These are phyloP conservation scores for Agrochola litura DNA, from an alignment of 2,888 invertebrate genomes.

Conservation along the genomic window DNA sequence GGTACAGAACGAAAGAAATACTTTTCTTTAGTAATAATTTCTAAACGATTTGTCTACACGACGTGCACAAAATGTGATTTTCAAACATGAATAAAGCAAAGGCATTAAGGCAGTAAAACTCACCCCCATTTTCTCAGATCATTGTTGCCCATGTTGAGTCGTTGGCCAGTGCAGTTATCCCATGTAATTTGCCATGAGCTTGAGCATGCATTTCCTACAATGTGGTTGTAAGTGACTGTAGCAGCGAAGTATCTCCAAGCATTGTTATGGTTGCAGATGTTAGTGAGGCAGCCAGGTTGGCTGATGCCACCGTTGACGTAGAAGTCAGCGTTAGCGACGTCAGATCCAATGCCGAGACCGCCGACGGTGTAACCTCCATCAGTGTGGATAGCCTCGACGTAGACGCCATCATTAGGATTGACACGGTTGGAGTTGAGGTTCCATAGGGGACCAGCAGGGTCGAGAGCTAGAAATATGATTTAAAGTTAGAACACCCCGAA, in stretches of 20 bases:
- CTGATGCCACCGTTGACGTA: conserved; percentile 90
- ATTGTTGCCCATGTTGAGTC: conserved; percentile 77
- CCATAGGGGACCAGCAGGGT: conserved; percentile 83
- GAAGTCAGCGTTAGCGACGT: conserved; percentile 90
- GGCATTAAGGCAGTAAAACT: neutral
- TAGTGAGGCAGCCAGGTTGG: conserved; percentile 80
- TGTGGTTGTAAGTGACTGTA: conserved; percentile 77
- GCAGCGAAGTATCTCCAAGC: conserved; percentile 81
- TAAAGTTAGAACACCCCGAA: neutral
- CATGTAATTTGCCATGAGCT: conserved; percentile 72
- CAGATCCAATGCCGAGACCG: conserved; percentile 84
- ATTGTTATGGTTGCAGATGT: conserved; percentile 80
- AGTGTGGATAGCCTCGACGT: conserved; percentile 85
- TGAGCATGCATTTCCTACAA: conserved; percentile 75
- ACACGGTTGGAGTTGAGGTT: conserved; percentile 72
- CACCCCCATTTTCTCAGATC: conserved; percentile 76
- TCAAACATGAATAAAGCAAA: neutral
- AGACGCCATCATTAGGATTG: conserved; percentile 77
- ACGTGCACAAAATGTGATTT: neutral
- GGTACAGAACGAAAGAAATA: no score
- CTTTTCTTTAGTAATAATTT: neutral
- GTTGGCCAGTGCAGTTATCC: conserved; percentile 75
- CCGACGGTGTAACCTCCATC: conserved; percentile 85
- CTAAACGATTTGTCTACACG: neutral
- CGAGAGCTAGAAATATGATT: conserved; percentile 72